Conservation (phyloP, 2,888 invertebrate genomes). For the Drosophila engyochracea region DNA sequence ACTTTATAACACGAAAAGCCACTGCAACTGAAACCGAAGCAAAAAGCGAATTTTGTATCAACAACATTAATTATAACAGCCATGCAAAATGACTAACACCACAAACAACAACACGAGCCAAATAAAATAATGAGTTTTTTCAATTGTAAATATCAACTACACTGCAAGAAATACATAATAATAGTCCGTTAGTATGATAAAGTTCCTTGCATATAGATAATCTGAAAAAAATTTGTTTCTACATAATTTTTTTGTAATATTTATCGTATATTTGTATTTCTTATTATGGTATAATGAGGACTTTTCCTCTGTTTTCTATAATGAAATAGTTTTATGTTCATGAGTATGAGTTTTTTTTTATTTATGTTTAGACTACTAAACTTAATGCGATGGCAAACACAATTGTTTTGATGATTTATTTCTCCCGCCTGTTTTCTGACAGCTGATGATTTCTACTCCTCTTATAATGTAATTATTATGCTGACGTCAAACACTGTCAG, state of each 20-base stretch:
- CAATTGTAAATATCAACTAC: slow-evolving; percentile 52
- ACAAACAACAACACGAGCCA: slow-evolving; percentile 46
- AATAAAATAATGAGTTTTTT: slow-evolving; percentile 68
- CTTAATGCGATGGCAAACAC: background rate
- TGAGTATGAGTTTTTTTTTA: background rate
- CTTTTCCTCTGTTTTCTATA: background rate
- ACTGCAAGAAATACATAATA: slow-evolving; percentile 41
- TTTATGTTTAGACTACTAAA: background rate
- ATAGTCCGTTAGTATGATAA: background rate
- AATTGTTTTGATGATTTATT: slow-evolving; percentile 30
- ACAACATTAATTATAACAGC: slow-evolving; percentile 80
- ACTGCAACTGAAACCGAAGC: slow-evolving; percentile 50
- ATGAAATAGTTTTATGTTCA: background rate
- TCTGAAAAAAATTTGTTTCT: background rate
- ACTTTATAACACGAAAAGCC: slow-evolving; percentile 70
- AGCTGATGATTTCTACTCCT: slow-evolving; percentile 26
- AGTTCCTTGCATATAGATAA: too few species aligned
- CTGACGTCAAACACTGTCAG: slow-evolving; percentile 65
- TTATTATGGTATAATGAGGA: background rate
- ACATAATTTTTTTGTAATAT: background rate
- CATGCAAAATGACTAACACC: slow-evolving; percentile 49
- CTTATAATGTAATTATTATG: slow-evolving; percentile 78
- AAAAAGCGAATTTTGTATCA: slow-evolving; percentile 65
- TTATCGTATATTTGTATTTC: background rate
- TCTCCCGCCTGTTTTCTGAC: slow-evolving; percentile 5